These are phyloP conservation scores for Tachina lurida DNA, from an alignment of 2,888 invertebrate genomes.

Conservation along the genomic window DNA sequence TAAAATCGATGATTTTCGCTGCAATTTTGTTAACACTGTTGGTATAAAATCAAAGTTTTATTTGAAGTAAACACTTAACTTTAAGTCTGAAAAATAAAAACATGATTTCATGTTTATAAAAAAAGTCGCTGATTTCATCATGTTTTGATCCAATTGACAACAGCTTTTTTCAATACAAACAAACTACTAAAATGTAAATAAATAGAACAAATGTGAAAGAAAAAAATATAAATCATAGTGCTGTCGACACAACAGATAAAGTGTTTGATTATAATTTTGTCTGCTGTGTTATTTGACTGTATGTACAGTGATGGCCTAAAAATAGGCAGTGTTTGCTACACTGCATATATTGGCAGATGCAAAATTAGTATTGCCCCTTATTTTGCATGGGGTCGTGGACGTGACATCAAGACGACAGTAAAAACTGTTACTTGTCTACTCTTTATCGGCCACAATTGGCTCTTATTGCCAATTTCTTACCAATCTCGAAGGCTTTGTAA, in stretches of 20 bases:
- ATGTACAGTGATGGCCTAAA: not conserved
- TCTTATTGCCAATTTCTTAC: too few relatives aligned
- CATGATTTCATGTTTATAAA: not conserved
- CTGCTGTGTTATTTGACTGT: too few relatives aligned
- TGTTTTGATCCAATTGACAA: conserved; percentile 16
- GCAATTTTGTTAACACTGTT: not conserved
- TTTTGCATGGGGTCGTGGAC: too few relatives aligned
- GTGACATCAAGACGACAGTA: too few relatives aligned
- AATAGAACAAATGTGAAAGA: not conserved
- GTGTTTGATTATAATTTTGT: conserved; percentile 17
- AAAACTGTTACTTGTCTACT: too few relatives aligned
- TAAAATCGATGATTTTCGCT: not conserved
- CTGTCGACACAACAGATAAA: not conserved
- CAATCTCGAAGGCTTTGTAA: too few relatives aligned
- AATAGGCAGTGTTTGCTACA: too few relatives aligned
- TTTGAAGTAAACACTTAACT: conserved; percentile 10
- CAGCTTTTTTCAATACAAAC: conserved; percentile 19
- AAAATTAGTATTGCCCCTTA: too few relatives aligned
- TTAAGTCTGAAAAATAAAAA: not conserved
- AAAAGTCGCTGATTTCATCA: not conserved
- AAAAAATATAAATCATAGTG: not conserved
- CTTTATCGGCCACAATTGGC: too few relatives aligned
- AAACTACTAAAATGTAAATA: conserved; percentile 23
- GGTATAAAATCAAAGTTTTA: not conserved
- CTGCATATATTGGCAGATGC: too few relatives aligned